Conservation (phyloP, 1,140 invertebrate genomes). For the Zeugodacus cucurbitae region DNA sequence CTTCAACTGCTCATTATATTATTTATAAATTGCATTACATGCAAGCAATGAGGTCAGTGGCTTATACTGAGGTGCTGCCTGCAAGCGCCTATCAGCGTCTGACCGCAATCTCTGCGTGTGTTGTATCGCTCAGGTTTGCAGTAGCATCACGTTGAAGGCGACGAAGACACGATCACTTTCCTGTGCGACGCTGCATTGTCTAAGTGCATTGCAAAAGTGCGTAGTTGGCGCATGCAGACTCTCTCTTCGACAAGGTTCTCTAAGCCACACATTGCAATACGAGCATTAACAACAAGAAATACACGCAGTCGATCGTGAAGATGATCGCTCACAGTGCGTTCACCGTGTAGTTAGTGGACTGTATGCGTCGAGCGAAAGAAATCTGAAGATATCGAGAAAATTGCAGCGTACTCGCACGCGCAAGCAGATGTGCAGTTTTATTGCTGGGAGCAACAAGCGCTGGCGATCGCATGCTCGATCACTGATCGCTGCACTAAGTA, state of each 20-base stretch:
- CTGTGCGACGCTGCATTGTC: no score
- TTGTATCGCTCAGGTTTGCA: neutral
- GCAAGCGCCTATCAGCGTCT: neutral
- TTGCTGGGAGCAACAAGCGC: neutral
- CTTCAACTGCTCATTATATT: neutral
- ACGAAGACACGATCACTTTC: neutral
- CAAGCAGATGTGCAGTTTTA: neutral
- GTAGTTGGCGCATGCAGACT: no score
- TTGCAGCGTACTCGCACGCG: neutral
- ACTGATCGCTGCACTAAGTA: neutral
- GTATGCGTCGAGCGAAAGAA: neutral
- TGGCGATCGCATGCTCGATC: neutral
- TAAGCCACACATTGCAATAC: no score
- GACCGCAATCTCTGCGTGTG: neutral
- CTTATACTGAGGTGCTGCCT: neutral
- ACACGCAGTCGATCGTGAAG: no score
- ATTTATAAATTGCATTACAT: neutral
- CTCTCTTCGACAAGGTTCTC: no score
- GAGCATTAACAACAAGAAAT: no score
- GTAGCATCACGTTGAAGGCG: no score
- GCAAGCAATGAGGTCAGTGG: neutral
- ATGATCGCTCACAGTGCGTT: no score
- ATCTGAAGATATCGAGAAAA: neutral
- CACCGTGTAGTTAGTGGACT: no score
- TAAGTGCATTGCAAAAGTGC: no score